These are phyloP conservation scores for Littorina saxatilis DNA, from an alignment of 1,140 invertebrate species.

Conservation along the genomic window DNA sequence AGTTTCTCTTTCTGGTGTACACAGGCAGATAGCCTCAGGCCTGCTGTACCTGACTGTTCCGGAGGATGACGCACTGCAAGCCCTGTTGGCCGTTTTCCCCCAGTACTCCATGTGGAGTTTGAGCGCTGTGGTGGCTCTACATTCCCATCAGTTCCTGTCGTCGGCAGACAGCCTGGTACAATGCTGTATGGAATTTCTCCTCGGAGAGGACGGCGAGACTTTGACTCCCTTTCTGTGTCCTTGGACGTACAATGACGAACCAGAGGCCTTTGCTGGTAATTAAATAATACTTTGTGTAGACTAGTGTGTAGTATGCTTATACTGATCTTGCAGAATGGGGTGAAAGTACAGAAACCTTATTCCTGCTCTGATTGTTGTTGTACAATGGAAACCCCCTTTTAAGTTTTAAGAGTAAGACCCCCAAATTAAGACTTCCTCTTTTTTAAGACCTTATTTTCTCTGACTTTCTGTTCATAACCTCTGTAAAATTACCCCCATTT, in stretches of 20 bases:
- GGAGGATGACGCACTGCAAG: background rate
- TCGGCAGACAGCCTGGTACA: background rate
- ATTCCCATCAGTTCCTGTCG: background rate
- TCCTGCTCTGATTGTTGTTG: too few relatives aligned
- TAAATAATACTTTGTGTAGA: too few relatives aligned
- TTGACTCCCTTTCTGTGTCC: background rate
- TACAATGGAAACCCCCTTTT: too few relatives aligned
- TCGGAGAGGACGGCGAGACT: background rate
- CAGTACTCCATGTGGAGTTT: background rate
- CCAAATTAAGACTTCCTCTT: too few relatives aligned
- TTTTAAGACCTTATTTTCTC: too few relatives aligned
- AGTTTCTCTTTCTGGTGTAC: too few relatives aligned
- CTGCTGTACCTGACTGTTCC: background rate
- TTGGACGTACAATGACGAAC: background rate
- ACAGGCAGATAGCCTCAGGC: background rate
- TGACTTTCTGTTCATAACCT: too few relatives aligned
- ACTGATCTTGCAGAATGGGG: too few relatives aligned
- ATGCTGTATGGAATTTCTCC: conserved; percentile 1
- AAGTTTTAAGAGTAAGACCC: too few relatives aligned
- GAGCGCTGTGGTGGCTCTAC: conserved; percentile 1
- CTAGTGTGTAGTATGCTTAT: too few relatives aligned
- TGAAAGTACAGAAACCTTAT: too few relatives aligned
- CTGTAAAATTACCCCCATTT: too few relatives aligned
- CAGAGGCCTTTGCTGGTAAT: background rate
- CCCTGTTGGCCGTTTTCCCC: conserved; percentile 7